Percentiles rank a stretch among this genome's conserved stretches.
Conservation (phyloP, 2,113 vertebrate species). For the Colius striatus region DNA sequence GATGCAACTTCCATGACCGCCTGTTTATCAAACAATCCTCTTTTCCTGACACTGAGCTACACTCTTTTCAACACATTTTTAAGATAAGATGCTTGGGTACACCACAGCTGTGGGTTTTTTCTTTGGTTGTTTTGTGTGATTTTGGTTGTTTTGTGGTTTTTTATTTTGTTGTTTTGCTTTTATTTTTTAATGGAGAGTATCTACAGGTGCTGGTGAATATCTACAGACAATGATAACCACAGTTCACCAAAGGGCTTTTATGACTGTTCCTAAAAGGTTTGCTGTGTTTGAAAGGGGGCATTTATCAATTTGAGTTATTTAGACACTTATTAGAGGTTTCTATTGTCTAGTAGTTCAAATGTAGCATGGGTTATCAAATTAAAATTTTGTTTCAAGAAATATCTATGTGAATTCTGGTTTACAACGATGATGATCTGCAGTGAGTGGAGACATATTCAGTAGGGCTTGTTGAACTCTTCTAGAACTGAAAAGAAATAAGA, state of each 20-base stretch:
- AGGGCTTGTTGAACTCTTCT: background rate
- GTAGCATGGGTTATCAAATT: background rate
- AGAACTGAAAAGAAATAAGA: background rate
- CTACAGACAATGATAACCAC: background rate
- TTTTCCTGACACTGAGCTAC: background rate
- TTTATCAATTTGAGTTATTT: background rate
- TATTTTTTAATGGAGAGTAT: background rate
- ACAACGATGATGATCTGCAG: background rate
- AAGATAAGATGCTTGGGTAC: background rate
- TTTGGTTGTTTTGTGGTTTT: background rate
- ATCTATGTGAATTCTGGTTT: background rate
- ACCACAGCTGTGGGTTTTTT: background rate
- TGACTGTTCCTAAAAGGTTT: background rate
- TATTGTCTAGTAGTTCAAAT: background rate
- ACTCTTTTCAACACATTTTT: background rate
- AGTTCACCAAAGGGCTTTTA: background rate
- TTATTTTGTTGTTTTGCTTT: background rate
- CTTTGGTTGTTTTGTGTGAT: background rate
- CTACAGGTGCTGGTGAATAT: background rate
- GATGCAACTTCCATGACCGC: background rate
- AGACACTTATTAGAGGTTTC: background rate
- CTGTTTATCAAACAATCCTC: background rate
- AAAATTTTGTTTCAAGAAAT: background rate
- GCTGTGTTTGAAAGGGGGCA: background rate
- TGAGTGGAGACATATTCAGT: background rate